Evolutionary conservation across 2,797 vertebrate genomes (phyloP), one percentile per base, ranked within the genome.

Genomic region (Parauchenoglanis ngamensis): DNA sequence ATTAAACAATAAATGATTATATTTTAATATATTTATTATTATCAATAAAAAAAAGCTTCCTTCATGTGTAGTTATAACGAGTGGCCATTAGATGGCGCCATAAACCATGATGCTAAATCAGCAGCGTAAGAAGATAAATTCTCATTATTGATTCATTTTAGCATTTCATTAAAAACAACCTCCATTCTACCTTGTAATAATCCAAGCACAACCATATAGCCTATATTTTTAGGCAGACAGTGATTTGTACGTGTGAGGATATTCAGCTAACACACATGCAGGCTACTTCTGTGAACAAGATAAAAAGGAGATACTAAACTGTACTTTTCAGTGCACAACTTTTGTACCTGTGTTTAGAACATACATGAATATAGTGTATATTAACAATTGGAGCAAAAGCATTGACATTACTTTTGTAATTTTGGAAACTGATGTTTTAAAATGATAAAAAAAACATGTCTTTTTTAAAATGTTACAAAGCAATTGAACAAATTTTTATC

Each of bases 41-140:
- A 23, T 72, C 19, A 59, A 23, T 10, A 61, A 25, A 0, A n/a
- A 44, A 35, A 28, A 28, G 1, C 10, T 44, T n/a, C 0, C 25
- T 21, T 0, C 1, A 25, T 13, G 13, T 86, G 89, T 84, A 87
- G 49, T 89, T 65, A 83, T 31, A 76, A 7, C 3, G 23, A 77
- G 13, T 35, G 57, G 11, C 83, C 91, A 59, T 46, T 85, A 91
- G 91, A 88, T 89, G 91, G 90, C 59, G 87, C 21, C 46, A 35
- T 68, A 68, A 83, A 54, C 81, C 46, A 54, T 5, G 17, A 68
- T 10, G 15, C 15, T 21, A 52, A 83, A 54, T 31, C 63, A 49
- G 40, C 44, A 49, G 25, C 13, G 6, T 40, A 8, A 31, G 56
- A 4, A 19, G 12, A 7, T 3, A 21, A 57, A 7, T 57, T 57